Evolutionary conservation across 30 jellyfish, hydroid and myxozoan genomes (phyloP), one percentile per base, ranked within the genome.

Genomic region (Cassiopea andromeda): DNA sequence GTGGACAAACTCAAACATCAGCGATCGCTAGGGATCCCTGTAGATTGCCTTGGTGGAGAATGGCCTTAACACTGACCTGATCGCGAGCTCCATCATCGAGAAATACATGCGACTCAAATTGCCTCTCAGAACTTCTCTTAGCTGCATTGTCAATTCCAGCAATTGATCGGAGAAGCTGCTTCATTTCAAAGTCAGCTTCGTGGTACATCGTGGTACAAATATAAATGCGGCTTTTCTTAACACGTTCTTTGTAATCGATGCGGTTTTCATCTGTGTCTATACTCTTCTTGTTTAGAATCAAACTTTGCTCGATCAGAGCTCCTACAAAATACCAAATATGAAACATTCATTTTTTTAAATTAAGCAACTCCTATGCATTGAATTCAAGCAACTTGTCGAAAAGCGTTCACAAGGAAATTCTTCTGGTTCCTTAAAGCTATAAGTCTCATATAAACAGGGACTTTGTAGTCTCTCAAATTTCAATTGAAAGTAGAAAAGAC

Each of bases 121-220:
- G 96, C 70, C 97, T 70, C 69, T 90, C 67, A 13, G 93, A 90
- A 44, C 81, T 88, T 18, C 73, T 75, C 60, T 97, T 50, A 5
- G 98, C 98, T 9, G 89, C 92, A 54, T 54, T 54, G 69, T 94
- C 98, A 10, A 94, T 81, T 49, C 94, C 93, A 67, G 97, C 91
- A 43, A 94, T 80, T 12, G 98, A 94, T 1, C 90, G 94, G 54
- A 94, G 87, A 80, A 94, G 94, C 88, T 94, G 98, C 75, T 94
- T 97, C 98, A 94, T 94, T 83, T 94, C 98, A 75, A 82, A 94
- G 61, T 94, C 98, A 85, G 98, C 97, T 73, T 94, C 98, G 75
- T 94, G 98, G 90, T 94, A 94, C 98, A 94, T 94, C 7, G 98
- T 94, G 43, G 98, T 94, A 85, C 98, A 94, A 85, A 94, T 94